phyloP scores from a whole-genome alignment of 2,888 invertebrate genomes.

The Leptinotarsa tumamoca region DNA sequence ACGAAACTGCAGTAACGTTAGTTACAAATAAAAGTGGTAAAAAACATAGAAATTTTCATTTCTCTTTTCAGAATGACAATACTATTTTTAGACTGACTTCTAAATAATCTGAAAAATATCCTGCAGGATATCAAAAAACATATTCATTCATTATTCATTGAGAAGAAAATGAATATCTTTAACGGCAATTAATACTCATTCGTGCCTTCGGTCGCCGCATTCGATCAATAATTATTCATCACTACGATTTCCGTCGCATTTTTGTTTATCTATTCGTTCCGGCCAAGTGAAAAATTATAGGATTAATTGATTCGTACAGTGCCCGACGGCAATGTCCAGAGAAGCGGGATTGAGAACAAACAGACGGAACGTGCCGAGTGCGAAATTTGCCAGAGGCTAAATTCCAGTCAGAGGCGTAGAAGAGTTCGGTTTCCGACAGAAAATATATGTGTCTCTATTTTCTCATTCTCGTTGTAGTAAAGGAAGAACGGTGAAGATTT shows the following conservation, averaged over 20 bases:
- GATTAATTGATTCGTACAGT: slow-evolving; percentile 10
- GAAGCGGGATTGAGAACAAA: slow-evolving; percentile 13
- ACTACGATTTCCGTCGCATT: slow-evolving; percentile 1
- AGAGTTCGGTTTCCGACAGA: background rate
- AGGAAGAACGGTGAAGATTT: background rate
- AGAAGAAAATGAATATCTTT: background rate
- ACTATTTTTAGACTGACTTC: no score
- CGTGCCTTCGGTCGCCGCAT: background rate
- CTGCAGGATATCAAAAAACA: background rate
- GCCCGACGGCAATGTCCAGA: slow-evolving; percentile 9
- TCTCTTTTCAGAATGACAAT: no score
- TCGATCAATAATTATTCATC: slow-evolving; percentile 12
- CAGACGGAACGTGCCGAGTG: slow-evolving; percentile 13
- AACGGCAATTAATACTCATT: background rate
- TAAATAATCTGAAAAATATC: background rate
- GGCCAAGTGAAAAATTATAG: slow-evolving; percentile 9
- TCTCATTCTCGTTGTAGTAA: background rate
- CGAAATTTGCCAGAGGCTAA: slow-evolving; percentile 16
- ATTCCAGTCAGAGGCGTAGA: background rate
- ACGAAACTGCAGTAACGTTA: no score
- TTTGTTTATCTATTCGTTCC: slow-evolving; percentile 15
- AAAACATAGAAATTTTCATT: no score
- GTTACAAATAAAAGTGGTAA: no score
- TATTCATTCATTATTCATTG: background rate
- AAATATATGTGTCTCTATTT: no score